phyloP scores from a whole-genome alignment of 2,797 vertebrate genomes.

The Chrysocyon brachyurus region DNA sequence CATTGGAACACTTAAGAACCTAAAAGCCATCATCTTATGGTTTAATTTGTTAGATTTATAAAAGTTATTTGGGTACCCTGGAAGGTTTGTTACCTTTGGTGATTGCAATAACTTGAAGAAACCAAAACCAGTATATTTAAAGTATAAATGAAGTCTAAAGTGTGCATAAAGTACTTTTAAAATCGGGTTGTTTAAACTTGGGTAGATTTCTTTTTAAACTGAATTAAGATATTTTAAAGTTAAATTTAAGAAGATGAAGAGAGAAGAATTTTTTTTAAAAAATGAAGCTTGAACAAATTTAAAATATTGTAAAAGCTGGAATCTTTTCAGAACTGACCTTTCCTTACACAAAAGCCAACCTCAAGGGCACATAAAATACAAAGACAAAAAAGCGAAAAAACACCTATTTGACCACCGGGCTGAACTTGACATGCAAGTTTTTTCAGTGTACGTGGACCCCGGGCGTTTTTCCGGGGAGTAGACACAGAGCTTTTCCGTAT shows the following conservation, averaged over 20 bases:
- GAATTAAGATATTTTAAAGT: not conserved
- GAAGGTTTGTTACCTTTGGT: not conserved
- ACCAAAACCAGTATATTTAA: not conserved
- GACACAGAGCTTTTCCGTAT: not conserved
- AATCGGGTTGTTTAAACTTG: not conserved
- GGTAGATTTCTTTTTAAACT: not conserved
- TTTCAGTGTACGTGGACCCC: not conserved
- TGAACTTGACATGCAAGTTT: not conserved
- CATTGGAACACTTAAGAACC: not conserved
- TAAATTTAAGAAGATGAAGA: not conserved
- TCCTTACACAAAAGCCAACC: not conserved
- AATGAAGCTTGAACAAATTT: not conserved
- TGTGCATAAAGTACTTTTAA: not conserved
- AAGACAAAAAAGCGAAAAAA: not conserved
- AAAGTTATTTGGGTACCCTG: not conserved
- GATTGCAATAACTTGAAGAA: not conserved
- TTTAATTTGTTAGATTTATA: constrained; percentile 28
- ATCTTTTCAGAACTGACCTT: not conserved
- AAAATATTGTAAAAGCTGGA: not conserved
- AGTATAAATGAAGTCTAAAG: not conserved
- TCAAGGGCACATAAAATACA: not conserved
- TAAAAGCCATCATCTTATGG: not conserved
- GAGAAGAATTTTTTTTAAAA: constrained; percentile 25
- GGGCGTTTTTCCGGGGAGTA: not conserved
- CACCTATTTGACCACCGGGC: not conserved